phyloP scores from a whole-genome alignment of 2,797 vertebrate species.

The Protonibea diacanthus region DNA sequence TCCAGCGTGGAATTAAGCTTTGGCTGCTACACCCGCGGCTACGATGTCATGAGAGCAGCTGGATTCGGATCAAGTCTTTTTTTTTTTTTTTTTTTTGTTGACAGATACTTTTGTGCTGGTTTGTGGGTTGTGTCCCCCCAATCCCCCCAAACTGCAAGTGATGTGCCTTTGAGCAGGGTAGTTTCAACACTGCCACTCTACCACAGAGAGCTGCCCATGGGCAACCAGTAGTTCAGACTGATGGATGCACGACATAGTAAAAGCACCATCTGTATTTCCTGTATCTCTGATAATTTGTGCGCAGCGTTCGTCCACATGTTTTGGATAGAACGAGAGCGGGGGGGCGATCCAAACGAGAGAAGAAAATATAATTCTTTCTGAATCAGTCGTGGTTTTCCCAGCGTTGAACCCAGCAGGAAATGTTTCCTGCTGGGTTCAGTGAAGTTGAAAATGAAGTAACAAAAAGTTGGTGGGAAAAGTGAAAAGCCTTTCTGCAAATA shows the following conservation, averaged over 20 bases:
- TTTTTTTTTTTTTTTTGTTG: background rate
- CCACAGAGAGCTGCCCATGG: background rate
- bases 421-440: background rate
- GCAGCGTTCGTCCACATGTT: slow-evolving; percentile 23
- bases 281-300: slow-evolving; percentile 2
- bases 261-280: slow-evolving; percentile 31
- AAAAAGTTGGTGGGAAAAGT: background rate
- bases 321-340: background rate
- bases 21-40: background rate
- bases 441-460: background rate
- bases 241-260: slow-evolving; percentile 2
- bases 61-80: background rate
- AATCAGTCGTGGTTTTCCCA: slow-evolving; percentile 5
- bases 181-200: background rate
- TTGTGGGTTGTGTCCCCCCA: background rate
- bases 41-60: background rate
- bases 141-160: background rate
- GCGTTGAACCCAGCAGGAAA: background rate
- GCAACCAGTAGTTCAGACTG: slow-evolving; percentile 1
- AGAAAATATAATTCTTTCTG: slow-evolving; percentile 23
- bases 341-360: background rate
- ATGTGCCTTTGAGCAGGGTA: background rate
- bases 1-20: background rate
- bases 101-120: background rate
- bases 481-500: background rate